These are phyloP conservation scores for Aphelinus atriplicis DNA, from an alignment of 1,140 invertebrate genomes.

Conservation along the genomic window DNA sequence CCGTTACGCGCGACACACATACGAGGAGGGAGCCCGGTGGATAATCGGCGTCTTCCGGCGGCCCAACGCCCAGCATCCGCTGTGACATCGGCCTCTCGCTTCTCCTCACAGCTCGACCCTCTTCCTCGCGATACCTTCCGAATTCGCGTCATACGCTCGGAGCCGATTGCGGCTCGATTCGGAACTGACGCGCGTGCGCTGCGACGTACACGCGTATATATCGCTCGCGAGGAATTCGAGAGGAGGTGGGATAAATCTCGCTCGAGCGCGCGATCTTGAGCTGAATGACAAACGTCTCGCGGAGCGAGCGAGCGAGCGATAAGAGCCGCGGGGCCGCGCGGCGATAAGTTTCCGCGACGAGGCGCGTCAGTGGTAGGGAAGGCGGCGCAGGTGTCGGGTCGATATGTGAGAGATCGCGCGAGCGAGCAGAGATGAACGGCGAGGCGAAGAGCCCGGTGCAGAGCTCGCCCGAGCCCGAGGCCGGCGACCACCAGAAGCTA, in stretches of 20 bases:
- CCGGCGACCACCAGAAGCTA: conserved; percentile 50
- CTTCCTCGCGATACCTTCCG: no score
- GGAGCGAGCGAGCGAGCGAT: neutral
- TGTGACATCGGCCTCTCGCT: no score
- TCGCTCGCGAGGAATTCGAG: neutral
- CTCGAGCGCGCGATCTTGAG: conserved; percentile 8
- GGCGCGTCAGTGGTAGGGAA: neutral
- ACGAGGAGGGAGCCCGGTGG: no score
- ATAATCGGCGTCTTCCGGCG: conserved; percentile 1
- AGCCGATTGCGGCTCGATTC: no score
- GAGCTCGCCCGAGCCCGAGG: conserved; percentile 42
- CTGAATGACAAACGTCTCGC: conserved; percentile 5
- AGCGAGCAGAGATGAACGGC: conserved; percentile 44
- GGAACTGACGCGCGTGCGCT: neutral
- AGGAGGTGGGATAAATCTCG: no score
- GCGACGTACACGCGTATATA: neutral
- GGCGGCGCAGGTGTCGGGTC: neutral
- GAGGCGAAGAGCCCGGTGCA: conserved; percentile 38
- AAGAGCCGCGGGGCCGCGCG: no score
- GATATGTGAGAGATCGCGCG: neutral
- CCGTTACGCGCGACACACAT: no score
- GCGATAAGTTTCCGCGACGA: neutral
- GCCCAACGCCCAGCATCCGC: neutral
- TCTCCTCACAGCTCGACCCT: no score
- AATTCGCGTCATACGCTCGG: no score